phyloP scores from a whole-genome alignment of 2,797 vertebrate species.

The Adelosebastes latens region DNA sequence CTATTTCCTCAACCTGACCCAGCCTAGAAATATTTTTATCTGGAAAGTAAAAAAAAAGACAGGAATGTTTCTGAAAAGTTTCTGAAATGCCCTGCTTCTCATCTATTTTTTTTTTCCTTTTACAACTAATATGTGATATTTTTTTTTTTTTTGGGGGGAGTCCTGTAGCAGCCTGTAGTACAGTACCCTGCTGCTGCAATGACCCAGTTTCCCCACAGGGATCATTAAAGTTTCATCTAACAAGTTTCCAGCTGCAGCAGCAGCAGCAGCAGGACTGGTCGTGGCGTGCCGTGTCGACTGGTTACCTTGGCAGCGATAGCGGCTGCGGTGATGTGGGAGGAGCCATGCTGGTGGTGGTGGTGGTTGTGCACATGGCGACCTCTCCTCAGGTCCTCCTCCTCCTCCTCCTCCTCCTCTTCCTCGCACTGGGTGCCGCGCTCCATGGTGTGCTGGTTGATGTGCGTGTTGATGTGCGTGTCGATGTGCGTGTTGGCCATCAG shows the following conservation, averaged over 20 bases:
- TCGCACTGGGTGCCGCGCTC: slow-evolving; percentile 89
- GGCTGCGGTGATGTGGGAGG: slow-evolving; percentile 92
- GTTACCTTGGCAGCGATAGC: slow-evolving; percentile 96
- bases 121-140: not conserved
- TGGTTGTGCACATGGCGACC: slow-evolving; percentile 89
- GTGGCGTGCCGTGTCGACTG: not conserved
- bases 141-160: not conserved
- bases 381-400: slow-evolving; percentile 90
- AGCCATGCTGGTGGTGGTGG: slow-evolving; percentile 79
- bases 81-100: not conserved
- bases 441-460: slow-evolving; percentile 76
- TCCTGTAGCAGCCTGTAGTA: slow-evolving; percentile 13
- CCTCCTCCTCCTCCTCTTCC: slow-evolving; percentile 96
- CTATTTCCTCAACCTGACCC: not conserved
- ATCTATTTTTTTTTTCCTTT: not conserved
- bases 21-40: not conserved
- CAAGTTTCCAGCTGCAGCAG: slow-evolving; percentile 13
- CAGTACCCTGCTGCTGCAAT: slow-evolving; percentile 40
- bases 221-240: slow-evolving; percentile 59
- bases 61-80: not conserved
- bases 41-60: not conserved
- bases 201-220: slow-evolving; percentile 46
- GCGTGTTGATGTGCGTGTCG: slow-evolving; percentile 63
- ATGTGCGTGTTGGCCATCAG: slow-evolving; percentile 66
- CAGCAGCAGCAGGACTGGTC: not conserved